These are phyloP conservation scores for Brachyopa scutellaris DNA, from an alignment of 2,888 invertebrate genomes.

Conservation along the genomic window DNA sequence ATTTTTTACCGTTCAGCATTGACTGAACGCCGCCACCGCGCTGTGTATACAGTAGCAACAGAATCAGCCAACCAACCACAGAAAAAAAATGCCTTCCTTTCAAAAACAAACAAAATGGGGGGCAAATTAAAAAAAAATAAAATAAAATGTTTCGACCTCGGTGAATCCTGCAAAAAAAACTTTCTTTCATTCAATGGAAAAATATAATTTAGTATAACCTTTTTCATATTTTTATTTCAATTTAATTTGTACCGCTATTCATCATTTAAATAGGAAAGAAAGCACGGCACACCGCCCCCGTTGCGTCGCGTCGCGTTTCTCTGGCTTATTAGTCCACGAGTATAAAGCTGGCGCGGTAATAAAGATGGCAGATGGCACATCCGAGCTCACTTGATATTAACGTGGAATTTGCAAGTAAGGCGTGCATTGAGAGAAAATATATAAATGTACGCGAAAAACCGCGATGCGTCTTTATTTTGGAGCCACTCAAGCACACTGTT, in stretches of 20 bases:
- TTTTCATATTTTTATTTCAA: constrained; percentile 68
- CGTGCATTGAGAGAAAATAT: no score
- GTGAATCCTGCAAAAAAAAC: constrained; percentile 34
- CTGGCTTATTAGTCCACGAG: constrained; percentile 63
- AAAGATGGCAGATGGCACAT: constrained; percentile 69
- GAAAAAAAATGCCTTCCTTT: constrained; percentile 20
- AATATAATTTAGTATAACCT: constrained; percentile 67
- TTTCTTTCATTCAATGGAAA: constrained; percentile 57
- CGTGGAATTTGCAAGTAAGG: constrained; percentile 11
- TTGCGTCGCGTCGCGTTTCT: constrained; percentile 27
- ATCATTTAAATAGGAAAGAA: constrained; percentile 58
- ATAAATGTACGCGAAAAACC: constrained; percentile 64
- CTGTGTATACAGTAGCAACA: constrained; percentile 44
- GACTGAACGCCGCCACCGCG: constrained; percentile 19
- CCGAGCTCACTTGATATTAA: constrained; percentile 50
- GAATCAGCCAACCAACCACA: constrained; percentile 51
- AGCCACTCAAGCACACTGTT: constrained; percentile 48
- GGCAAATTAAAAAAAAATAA: constrained; percentile 2
- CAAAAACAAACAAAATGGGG: constrained; percentile 31
- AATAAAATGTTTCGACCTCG: constrained; percentile 61
- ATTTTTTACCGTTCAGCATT: constrained; percentile 62
- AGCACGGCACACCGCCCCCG: constrained; percentile 60
- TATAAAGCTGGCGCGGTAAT: constrained; percentile 42
- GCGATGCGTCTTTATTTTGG: constrained; percentile 69
- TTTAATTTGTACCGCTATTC: constrained; percentile 68